Conservation (phyloP, 2,888 invertebrate genomes). For the Epsilonema sp. region DNA sequence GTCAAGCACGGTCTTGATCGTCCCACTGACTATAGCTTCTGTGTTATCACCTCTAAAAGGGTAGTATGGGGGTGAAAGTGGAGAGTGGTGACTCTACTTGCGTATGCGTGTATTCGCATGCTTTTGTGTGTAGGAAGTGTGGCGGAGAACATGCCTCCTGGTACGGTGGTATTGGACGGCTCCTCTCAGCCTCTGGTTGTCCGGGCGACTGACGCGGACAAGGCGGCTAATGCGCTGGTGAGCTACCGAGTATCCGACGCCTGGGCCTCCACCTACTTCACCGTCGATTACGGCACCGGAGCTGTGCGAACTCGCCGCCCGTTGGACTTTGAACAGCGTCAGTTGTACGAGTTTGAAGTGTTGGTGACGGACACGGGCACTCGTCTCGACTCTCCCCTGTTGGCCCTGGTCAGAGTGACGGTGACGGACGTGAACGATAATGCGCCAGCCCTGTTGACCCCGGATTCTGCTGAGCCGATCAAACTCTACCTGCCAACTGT, state of each 20-base stretch:
- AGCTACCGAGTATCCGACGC: constrained; percentile 47
- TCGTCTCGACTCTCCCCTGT: constrained; percentile 52
- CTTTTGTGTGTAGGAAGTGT: too few relatives aligned
- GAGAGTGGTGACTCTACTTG: too few relatives aligned
- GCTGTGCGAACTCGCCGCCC: constrained; percentile 54
- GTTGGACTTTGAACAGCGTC: constrained; percentile 53
- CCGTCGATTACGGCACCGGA: constrained; percentile 62
- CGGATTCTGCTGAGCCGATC: constrained; percentile 48
- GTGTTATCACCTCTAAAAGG: too few relatives aligned
- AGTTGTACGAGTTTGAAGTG: constrained; percentile 20
- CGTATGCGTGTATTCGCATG: too few relatives aligned
- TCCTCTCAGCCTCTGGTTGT: constrained; percentile 58
- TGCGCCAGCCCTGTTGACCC: constrained; percentile 67
- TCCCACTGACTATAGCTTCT: too few relatives aligned
- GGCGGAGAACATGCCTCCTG: constrained; percentile 39
- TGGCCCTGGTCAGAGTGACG: constrained; percentile 54
- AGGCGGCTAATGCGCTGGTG: constrained; percentile 59
- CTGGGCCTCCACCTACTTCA: constrained; percentile 53
- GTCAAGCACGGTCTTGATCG: too few relatives aligned
- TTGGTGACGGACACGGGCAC: constrained; percentile 39
- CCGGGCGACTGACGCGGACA: constrained; percentile 59
- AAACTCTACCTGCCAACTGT: constrained; percentile 47
- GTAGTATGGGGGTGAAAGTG: too few relatives aligned
- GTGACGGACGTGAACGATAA: constrained; percentile 70
- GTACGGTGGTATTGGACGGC: constrained; percentile 23